These are phyloP conservation scores for Nomada hirtipes DNA, from an alignment of 2,888 invertebrate genomes.

Conservation along the genomic window DNA sequence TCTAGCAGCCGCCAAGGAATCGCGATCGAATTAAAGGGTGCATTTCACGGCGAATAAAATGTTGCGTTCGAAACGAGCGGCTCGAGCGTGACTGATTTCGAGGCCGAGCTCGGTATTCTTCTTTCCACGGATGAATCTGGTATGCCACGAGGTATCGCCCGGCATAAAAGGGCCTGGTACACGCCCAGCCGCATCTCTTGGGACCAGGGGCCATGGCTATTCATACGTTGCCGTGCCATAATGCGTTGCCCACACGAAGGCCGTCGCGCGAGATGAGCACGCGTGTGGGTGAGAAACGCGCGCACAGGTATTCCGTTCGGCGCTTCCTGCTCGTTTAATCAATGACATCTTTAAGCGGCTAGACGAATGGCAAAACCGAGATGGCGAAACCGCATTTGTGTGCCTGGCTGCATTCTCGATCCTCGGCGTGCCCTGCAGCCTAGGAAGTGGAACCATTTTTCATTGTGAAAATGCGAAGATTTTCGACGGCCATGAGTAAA, in stretches of 20 bases:
- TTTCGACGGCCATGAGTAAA: constrained; percentile 36
- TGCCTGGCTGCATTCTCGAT: constrained; percentile 6
- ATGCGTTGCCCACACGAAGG: constrained; percentile 64
- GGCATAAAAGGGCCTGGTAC: constrained; percentile 65
- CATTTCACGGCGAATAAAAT: constrained; percentile 17
- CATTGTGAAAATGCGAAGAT: constrained; percentile 22
- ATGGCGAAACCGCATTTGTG: constrained; percentile 49
- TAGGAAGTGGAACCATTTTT: constrained; percentile 30
- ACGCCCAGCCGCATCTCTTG: constrained; percentile 67
- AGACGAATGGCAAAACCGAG: constrained; percentile 61
- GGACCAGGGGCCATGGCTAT: constrained; percentile 66
- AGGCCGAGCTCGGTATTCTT: constrained; percentile 47
- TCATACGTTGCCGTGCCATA: constrained; percentile 63
- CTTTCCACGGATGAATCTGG: constrained; percentile 60
- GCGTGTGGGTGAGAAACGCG: constrained; percentile 72
- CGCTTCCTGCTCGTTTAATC: constrained; percentile 77
- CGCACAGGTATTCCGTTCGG: constrained; percentile 65
- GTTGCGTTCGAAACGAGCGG: constrained; percentile 13
- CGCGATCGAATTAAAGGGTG: constrained; percentile 25
- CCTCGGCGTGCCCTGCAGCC: constrained; percentile 18
- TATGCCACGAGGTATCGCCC: constrained; percentile 60
- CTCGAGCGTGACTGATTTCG: constrained; percentile 53
- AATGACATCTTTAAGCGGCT: constrained; percentile 77
- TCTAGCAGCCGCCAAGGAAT: background rate
- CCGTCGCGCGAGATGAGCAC: constrained; percentile 8